Conservation (phyloP, 2,797 vertebrate genomes). For the Gadopsis bispinosus region DNA sequence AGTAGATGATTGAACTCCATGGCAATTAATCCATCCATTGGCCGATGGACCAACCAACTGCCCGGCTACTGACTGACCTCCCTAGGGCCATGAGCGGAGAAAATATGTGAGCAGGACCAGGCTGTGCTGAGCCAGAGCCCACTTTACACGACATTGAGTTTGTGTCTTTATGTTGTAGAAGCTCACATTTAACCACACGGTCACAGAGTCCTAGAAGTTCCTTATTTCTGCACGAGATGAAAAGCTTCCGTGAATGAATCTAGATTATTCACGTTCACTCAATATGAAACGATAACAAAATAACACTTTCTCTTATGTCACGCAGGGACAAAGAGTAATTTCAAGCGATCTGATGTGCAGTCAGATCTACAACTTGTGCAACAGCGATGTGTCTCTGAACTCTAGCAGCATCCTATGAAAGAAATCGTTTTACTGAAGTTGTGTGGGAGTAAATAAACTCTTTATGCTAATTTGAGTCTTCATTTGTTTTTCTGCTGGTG, state of each 20-base stretch:
- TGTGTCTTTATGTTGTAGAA: not conserved
- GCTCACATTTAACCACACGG: not conserved
- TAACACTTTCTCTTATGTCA: not conserved
- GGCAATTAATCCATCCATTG: not conserved
- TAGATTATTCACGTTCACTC: not conserved
- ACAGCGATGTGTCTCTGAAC: constrained; percentile 14
- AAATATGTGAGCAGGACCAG: not conserved
- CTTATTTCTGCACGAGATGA: not conserved
- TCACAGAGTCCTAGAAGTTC: not conserved
- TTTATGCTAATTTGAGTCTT: constrained; percentile 24
- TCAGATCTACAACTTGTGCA: constrained; percentile 21
- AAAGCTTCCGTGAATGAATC: not conserved
- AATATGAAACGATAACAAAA: not conserved
- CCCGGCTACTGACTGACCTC: not conserved
- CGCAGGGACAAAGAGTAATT: not conserved
- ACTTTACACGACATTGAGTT: not conserved
- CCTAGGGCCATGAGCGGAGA: not conserved
- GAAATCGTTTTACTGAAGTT: not conserved
- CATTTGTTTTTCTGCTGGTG: constrained; percentile 11
- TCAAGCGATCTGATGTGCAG: not conserved
- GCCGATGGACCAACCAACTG: not conserved
- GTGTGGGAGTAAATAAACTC: constrained; percentile 34
- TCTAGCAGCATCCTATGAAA: constrained; percentile 2
- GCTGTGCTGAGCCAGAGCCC: not conserved
- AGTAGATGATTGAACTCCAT: not conserved